Percentiles rank a stretch among this genome's conserved stretches.
phyloP scores from a whole-genome alignment of 2,797 vertebrate genomes.

The Melanitta fusca region DNA sequence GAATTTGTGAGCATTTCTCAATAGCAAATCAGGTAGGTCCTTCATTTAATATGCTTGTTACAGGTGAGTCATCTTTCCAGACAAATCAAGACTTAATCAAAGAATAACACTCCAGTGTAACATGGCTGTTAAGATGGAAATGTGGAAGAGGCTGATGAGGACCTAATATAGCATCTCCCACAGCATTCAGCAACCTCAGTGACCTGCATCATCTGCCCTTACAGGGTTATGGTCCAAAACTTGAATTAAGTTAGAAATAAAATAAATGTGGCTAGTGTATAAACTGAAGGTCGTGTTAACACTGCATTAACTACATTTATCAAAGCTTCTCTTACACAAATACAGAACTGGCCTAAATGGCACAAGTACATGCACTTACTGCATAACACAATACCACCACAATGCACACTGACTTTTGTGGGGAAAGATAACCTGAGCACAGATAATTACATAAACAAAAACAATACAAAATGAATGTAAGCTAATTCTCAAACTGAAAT shows the following conservation, averaged over 20 bases:
- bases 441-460: not conserved
- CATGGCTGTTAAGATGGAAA: not conserved
- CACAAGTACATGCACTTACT: not conserved
- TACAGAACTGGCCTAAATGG: not conserved
- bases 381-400: not conserved
- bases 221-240: not conserved
- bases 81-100: conserved; percentile 31
- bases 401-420: rapidly evolving
- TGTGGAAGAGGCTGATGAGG: not conserved
- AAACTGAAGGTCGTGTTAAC: not conserved
- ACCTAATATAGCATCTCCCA: not conserved
- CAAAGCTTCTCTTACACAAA: not conserved
- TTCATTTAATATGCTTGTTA: conserved; percentile 22
- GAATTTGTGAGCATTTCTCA: conserved; percentile 40
- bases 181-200: not conserved
- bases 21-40: not conserved
- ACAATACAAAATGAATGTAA: not conserved
- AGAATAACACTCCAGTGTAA: conserved; percentile 4
- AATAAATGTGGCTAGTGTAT: not conserved
- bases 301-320: not conserved
- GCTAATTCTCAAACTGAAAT: not conserved
- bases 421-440: not conserved
- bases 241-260: not conserved
- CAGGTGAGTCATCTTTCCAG: conserved; percentile 48
- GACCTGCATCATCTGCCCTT: not conserved